Evolutionary conservation across 2,888 invertebrate species (phyloP), one percentile per base, ranked within the genome.

Genomic region (Cheilosia vulpina): DNA sequence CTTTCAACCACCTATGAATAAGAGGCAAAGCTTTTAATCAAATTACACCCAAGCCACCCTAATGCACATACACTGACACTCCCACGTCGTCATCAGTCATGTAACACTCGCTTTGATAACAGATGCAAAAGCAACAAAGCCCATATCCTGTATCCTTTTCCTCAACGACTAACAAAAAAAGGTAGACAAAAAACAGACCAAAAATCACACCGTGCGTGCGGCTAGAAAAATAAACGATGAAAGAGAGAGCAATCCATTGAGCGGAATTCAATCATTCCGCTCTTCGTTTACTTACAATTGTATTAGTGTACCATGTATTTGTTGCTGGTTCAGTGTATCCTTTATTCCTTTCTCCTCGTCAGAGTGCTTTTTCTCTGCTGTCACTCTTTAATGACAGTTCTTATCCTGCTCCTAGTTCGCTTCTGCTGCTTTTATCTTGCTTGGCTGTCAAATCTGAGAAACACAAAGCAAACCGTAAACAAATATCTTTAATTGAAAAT

Each of bases 341-440:
- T 60, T 69, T 75, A 38, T 45, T 78, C 66, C 27, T 60, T 69
- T 76, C 47, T 45, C n/a, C 55, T 50, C 60, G 17, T 62, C 27
- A 31, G 60, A 41, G 65, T 65, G 81, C 85, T 85, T 85, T 85
- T 85, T 60, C 85, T 85, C 76, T 72, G 50, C 66, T 66, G 65
- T 65, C 75, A 76, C 76, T 85, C 80, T 85, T 72, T 57, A 71
- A 24, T 81, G 81, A 62, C 76, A 85, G 75, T 80, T 52, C 81
- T 81, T 71, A 72, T 72, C 84, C 84, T 85, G 81, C 76, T 81
- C 72, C 71, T 71, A 71, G 80, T 65, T 85, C 76, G 66, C 43
- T 81, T 81, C 66, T 85, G 81, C 80, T 85, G 85, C 47, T 81
- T 76, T 62, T 60, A 85, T 81, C 85, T 81, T 50, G 80, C 65